These are phyloP conservation scores for Nicator chloris DNA, from an alignment of 2,113 vertebrate species.

Conservation along the genomic window DNA sequence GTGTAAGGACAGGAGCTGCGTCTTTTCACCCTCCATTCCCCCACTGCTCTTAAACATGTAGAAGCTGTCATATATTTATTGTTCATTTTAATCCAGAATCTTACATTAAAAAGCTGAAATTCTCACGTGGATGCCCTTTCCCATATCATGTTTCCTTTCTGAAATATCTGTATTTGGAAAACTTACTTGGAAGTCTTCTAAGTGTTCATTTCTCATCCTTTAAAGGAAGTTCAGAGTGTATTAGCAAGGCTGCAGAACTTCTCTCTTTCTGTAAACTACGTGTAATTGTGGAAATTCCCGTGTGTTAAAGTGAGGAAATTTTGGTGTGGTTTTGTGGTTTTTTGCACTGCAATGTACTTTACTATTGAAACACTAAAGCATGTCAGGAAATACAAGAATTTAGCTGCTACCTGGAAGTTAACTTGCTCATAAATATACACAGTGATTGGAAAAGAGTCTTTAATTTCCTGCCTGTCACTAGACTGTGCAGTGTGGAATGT, in stretches of 20 bases:
- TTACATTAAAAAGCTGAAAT: neutral
- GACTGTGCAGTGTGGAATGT: neutral
- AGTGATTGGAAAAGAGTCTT: neutral
- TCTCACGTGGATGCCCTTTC: neutral
- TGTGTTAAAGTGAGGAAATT: neutral
- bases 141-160: neutral
- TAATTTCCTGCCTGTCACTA: slow-evolving; percentile 22
- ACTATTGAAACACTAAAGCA: neutral
- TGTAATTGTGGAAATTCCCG: neutral
- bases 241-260: neutral
- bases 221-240: neutral
- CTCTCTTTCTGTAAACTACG: neutral
- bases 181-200: neutral
- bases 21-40: neutral
- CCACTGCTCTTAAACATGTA: rapidly evolving
- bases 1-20: neutral
- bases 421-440: neutral
- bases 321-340: neutral
- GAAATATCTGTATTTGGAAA: neutral
- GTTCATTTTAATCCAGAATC: neutral
- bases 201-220: neutral
- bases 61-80: neutral
- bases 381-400: neutral
- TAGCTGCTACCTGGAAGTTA: neutral
- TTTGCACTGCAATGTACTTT: neutral